Percentiles rank a stretch among this genome's conserved stretches.
phyloP scores from a whole-genome alignment of 2,113 vertebrate species.

The Notechis scutatus region DNA sequence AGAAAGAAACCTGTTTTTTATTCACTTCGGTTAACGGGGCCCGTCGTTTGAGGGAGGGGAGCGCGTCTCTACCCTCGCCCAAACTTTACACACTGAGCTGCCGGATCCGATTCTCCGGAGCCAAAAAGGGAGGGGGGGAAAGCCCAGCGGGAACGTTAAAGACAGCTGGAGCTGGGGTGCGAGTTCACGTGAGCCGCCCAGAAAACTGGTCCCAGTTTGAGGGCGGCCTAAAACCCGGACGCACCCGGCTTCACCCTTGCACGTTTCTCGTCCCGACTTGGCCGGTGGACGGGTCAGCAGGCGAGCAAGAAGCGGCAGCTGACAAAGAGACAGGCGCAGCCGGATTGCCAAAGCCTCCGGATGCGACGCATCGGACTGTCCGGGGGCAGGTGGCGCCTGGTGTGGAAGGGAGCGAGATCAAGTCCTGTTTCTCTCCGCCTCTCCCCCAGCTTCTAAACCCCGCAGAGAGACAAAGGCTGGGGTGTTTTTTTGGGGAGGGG shows the following conservation, averaged over 20 bases:
- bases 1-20: background rate
- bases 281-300: background rate
- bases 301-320: too few relatives aligned
- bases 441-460: background rate
- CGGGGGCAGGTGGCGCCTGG: background rate
- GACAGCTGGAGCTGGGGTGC: background rate
- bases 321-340: background rate
- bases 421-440: background rate
- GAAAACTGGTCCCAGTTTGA: background rate
- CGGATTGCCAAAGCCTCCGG: background rate
- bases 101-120: background rate
- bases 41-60: too few relatives aligned
- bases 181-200: background rate
- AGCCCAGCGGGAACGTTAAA: background rate
- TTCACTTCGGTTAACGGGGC: too few relatives aligned
- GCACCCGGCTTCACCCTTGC: background rate
- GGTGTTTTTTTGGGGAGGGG: fast-evolving
- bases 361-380: background rate
- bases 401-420: background rate
- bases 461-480: background rate
- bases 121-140: fast-evolving
- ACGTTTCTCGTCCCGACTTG: background rate
- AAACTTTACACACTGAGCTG: too few relatives aligned
- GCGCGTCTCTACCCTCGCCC: background rate
- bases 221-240: background rate